Conservation (phyloP, 2,888 invertebrate species). For the Ischnura elegans region DNA sequence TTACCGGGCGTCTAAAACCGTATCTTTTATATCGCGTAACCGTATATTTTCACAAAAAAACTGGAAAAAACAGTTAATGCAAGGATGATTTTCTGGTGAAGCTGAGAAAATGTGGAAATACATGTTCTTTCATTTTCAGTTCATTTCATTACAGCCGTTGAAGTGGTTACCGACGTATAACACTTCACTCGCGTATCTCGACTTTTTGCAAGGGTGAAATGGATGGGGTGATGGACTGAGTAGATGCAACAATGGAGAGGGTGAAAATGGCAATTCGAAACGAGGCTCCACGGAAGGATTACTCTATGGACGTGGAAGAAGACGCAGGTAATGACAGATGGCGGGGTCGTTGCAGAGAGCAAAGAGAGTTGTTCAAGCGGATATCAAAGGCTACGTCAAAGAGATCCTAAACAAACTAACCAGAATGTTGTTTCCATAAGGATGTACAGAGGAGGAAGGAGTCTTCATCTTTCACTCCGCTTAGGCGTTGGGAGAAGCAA, state of each 20-base stretch:
- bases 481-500: background rate
- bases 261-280: slow-evolving; percentile 51
- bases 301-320: background rate
- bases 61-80: too few relatives aligned
- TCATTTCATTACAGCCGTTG: too few relatives aligned
- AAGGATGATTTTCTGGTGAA: too few relatives aligned
- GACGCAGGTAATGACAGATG: slow-evolving; percentile 45
- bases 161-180: too few relatives aligned
- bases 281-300: background rate
- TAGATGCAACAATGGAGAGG: background rate
- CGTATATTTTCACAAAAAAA: too few relatives aligned
- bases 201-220: too few relatives aligned
- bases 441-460: slow-evolving; percentile 15
- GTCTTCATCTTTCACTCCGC: background rate
- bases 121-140: too few relatives aligned
- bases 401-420: slow-evolving; percentile 23
- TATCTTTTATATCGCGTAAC: too few relatives aligned
- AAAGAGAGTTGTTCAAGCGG: slow-evolving; percentile 22
- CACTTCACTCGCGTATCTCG: too few relatives aligned
- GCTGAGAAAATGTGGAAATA: too few relatives aligned
- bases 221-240: too few relatives aligned
- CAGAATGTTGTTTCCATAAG: background rate
- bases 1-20: too few relatives aligned
- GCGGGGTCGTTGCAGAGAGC: background rate
- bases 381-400: slow-evolving; percentile 47